phyloP scores from a whole-genome alignment of 2,797 vertebrate genomes.

The Macroramphosus scolopax region DNA sequence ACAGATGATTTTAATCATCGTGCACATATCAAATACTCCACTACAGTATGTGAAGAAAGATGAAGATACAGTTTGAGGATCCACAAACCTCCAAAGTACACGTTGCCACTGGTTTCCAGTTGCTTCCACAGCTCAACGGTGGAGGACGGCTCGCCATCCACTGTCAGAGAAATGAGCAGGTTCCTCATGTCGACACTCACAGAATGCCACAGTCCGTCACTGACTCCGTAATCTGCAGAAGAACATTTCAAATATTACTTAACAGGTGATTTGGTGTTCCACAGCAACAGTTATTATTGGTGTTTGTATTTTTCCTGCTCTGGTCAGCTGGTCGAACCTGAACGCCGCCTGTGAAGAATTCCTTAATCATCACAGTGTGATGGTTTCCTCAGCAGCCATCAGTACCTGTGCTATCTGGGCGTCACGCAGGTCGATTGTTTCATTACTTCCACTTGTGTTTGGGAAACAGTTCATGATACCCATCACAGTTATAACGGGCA shows the following conservation, averaged over 20 bases:
- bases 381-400: not conserved
- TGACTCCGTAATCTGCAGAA: constrained; percentile 82
- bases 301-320: not conserved
- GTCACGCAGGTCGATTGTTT: not conserved
- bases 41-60: not conserved
- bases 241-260: not conserved
- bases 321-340: not conserved
- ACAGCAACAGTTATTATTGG: not conserved
- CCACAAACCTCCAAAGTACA: constrained; percentile 91
- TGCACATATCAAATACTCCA: not conserved
- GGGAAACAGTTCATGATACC: constrained; percentile 8
- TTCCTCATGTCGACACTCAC: constrained; percentile 83
- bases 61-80: not conserved
- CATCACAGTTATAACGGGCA: constrained; percentile 8
- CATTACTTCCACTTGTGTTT: constrained; percentile 1
- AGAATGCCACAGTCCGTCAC: constrained; percentile 92
- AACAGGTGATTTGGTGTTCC: not conserved
- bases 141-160: constrained; percentile 83
- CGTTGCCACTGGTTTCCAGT: constrained; percentile 81
- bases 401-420: not conserved
- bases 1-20: not conserved
- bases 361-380: not conserved
- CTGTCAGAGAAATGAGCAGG: constrained; percentile 81
- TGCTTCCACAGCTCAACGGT: constrained; percentile 78
- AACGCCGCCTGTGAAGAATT: not conserved